Base-by-base conservation (phyloP, 2,113 vertebrate genomes). In the Sturnus vulgaris region DNA sequence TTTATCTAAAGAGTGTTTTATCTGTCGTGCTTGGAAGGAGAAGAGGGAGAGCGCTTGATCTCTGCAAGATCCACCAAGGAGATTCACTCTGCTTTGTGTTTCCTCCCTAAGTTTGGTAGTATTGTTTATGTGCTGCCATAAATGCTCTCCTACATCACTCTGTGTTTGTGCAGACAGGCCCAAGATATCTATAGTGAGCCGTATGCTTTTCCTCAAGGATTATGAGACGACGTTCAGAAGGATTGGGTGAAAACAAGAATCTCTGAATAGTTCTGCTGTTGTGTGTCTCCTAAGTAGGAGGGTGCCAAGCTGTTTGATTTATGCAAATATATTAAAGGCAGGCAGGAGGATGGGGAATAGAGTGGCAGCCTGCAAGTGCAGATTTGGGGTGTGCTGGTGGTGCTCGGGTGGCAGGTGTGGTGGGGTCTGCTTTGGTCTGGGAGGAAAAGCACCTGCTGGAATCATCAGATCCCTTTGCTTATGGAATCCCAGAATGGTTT, bases 381-480 rank as follows among this genome's bases (percentile, higher is more conserved):
- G 11, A 15, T 7, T 50, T 40, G 46, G 75, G 78, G 4, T 27
- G 4, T 47, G 65, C 69, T 50, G 82, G 27, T 8, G 42, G n/a
- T 23, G 35, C 65, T 52, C 0, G 1, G 69, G 23, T 27, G 59
- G 71, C n/a, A 23, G 27, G 3, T 21, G 0, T 1, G 3, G 24
- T 0, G 2, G 16, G 37, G 3, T 70, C 61, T 60, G 80, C 60
- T 33, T 8, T 12, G 71, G 35, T 66, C 52, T 7, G 0, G 60
- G 19, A 8, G 9, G 35, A 71, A 63, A 35, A 63, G n/a, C 14
- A 11, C 0, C 0, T 16, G 50, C 22, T 6, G 17, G 24, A 40
- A 40, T 13, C 9, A 0, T 20, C 60, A 7, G 30, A 33, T 73
- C 28, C 50, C 23, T 65, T n/a, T n/a, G 40, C 42, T 28, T 56